Percentiles rank a stretch among this genome's conserved stretches.
Conservation (phyloP, 2,797 vertebrate species). For the Pipistrellus pygmaeus region DNA sequence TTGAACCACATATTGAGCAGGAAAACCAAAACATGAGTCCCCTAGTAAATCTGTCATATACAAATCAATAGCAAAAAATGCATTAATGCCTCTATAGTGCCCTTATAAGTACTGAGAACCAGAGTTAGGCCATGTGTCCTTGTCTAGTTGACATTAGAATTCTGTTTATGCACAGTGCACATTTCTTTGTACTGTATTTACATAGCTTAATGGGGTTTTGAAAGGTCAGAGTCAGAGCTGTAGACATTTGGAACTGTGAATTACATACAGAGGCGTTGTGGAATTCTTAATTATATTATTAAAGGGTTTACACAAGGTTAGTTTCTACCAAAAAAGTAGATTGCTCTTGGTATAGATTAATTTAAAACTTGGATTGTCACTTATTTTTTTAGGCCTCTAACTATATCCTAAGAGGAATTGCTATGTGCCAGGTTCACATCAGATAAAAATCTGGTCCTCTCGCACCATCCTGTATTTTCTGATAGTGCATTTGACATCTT, state of each 20-base stretch:
- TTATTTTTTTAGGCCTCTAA: conserved; percentile 43
- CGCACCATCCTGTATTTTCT: conserved; percentile 25
- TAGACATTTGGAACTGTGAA: conserved; percentile 77
- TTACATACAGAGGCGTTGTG: conserved; percentile 65
- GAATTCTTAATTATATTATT: conserved; percentile 82
- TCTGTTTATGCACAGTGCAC: conserved; percentile 79
- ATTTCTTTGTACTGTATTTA: conserved; percentile 85
- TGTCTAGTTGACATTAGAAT: conserved; percentile 67
- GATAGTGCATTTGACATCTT: conserved; percentile 38
- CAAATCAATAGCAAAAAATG: conserved; percentile 73
- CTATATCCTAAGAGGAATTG: conserved; percentile 39
- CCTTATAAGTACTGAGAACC: conserved; percentile 43
- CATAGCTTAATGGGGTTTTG: conserved; percentile 87
- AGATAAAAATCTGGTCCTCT: conserved; percentile 15
- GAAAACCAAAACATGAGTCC: conserved; percentile 13
- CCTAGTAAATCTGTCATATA: conserved; percentile 36
- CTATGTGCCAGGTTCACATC: neutral
- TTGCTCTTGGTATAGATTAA: neutral
- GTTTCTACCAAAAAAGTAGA: conserved; percentile 57
- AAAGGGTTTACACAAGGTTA: conserved; percentile 38
- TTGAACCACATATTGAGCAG: conserved; percentile 46
- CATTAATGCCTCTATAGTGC: conserved; percentile 14
- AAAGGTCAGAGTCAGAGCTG: conserved; percentile 85
- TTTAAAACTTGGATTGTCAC: conserved; percentile 59
- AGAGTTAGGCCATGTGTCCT: conserved; percentile 70